Conservation (phyloP, 2,888 invertebrate species). For the Myathropa florea region DNA sequence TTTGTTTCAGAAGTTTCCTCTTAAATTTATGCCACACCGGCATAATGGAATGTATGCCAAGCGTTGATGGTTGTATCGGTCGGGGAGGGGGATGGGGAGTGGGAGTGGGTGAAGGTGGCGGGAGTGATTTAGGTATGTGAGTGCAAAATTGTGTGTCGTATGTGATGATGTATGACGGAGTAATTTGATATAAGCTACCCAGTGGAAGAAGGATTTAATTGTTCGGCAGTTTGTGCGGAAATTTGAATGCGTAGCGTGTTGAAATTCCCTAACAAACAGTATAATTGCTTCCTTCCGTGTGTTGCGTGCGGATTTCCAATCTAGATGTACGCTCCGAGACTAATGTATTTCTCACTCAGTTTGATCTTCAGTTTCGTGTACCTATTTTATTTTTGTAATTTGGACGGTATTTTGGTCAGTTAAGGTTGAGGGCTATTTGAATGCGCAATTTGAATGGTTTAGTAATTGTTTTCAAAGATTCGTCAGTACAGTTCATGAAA, state of each 20-base stretch:
- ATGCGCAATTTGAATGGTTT: conserved; percentile 10
- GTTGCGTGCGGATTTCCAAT: conserved; percentile 63
- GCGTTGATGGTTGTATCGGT: background rate
- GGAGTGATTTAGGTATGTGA: background rate
- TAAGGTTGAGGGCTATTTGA: conserved; percentile 39
- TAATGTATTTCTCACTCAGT: conserved; percentile 68
- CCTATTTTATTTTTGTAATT: conserved; percentile 3
- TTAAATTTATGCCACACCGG: conserved; percentile 16
- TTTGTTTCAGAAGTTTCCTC: conserved; percentile 23
- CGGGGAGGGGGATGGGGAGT: background rate
- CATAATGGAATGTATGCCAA: conserved; percentile 5
- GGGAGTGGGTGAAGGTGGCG: background rate
- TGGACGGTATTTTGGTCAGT: conserved; percentile 40
- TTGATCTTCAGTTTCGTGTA: conserved; percentile 38
- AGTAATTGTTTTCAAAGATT: background rate
- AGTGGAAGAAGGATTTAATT: conserved; percentile 60
- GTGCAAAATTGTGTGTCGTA: background rate
- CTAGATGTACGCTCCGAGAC: conserved; percentile 40
- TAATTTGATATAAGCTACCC: conserved; percentile 47
- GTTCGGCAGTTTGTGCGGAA: conserved; percentile 52
- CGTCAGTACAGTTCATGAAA: background rate
- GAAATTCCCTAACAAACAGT: conserved; percentile 64
- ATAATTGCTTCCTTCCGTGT: conserved; percentile 68
- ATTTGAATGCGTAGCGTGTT: conserved; percentile 68
- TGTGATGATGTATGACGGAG: conserved; percentile 21